Base-by-base conservation (phyloP, 1,140 invertebrate genomes). In the Scaptomyza graminum region DNA sequence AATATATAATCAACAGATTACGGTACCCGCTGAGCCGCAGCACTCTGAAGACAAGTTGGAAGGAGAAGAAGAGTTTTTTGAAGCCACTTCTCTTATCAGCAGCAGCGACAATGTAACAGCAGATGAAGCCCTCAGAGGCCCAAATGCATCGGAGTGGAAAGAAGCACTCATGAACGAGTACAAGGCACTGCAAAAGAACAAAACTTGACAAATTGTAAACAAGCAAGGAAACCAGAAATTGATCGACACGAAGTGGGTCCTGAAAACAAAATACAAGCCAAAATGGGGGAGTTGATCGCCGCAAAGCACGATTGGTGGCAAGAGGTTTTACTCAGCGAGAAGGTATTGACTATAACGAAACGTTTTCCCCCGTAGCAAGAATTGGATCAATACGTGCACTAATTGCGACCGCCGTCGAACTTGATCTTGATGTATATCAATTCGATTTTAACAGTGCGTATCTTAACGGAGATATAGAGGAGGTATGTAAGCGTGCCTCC, bases 311-410 rank as follows among this genome's bases (percentile, higher is more conserved):
- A 15, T 0, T 6, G 1, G 13, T 15, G 13, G 4, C 13, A 15
- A 15, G 15, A 44, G 13, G 41, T 0, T 44, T 44, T 15, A 16
- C 46, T 5, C 46, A 49, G n/a, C 13, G 11, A 12, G 4, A 25
- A n/a, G 46, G 46, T 4, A 49, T 49, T 7, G 46, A 49, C 18
- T 49, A 49, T 11, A 25, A 49, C 3, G 46, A 49, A 49, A 49
- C 46, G 7, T 49, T 49, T 28, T 28, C 28, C 28, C 28, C 28
- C 5, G 28, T 28, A 28, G 28, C 28, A 28, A 28, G 28, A 28
- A 28, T 28, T 28, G 28, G 28, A 28, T 28, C 28, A 28, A 28
- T 28, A 28, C 28, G 28, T 28, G 28, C 28, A 28, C 28, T 28
- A 6, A 25, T 28, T 28, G 28, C 28, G 28, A 7, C 5, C 6